These are phyloP conservation scores for Tenualosa thibaudeaui DNA, from an alignment of 2,797 vertebrate species.

Conservation along the genomic window DNA sequence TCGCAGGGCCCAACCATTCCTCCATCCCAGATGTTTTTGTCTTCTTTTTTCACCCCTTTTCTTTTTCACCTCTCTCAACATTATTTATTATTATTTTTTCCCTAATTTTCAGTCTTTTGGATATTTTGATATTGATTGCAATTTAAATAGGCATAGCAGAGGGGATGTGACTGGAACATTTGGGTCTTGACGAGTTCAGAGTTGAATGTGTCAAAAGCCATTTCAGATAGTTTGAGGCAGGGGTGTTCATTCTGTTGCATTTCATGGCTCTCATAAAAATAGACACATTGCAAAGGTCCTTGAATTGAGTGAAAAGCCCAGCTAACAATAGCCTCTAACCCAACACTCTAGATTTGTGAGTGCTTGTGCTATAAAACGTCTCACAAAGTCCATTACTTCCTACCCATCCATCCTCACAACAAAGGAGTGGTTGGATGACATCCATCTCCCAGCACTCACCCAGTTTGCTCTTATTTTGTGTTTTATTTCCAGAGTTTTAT, in stretches of 20 bases:
- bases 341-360: constrained; percentile 19
- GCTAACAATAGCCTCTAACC: constrained; percentile 22
- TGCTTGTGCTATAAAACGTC: constrained; percentile 15
- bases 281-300: not conserved
- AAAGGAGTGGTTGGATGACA: not conserved
- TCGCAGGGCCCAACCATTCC: not conserved
- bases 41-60: not conserved
- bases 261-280: constrained; percentile 16
- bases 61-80: not conserved
- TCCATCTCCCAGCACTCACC: not conserved
- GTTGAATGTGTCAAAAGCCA: not conserved
- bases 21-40: not conserved
- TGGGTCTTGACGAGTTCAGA: not conserved
- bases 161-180: not conserved
- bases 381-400: constrained; percentile 5
- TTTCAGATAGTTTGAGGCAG: not conserved
- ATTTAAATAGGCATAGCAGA: not conserved
- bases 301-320: not conserved
- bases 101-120: not conserved
- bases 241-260: not conserved
- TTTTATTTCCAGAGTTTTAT: not conserved
- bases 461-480: not conserved
- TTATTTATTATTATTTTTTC: not conserved
- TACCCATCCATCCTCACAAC: not conserved
- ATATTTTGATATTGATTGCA: not conserved